phyloP scores from a whole-genome alignment of 2,797 vertebrate species.

The Trachops cirrhosus region DNA sequence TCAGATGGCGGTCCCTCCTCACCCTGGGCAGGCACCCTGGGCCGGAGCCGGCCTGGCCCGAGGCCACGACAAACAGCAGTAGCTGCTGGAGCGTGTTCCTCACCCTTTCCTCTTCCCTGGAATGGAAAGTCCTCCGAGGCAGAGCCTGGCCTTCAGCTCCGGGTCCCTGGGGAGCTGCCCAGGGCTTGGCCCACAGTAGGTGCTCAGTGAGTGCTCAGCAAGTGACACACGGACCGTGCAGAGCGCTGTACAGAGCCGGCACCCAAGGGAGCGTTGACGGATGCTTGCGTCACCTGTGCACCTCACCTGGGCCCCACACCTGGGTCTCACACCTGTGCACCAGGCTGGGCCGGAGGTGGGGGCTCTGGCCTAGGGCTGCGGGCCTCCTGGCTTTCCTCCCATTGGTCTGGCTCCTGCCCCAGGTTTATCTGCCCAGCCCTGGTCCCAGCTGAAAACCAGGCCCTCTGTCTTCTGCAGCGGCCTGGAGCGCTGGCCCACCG shows the following conservation, averaged over 20 bases:
- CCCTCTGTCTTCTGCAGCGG: background rate
- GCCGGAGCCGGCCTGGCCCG: background rate
- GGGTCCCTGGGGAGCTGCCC: background rate
- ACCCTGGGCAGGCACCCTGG: rapidly evolving
- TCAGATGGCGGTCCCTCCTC: too few relatives aligned
- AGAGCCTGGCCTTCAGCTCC: background rate
- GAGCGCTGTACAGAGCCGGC: rapidly evolving
- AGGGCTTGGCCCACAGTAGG: background rate
- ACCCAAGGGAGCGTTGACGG: background rate
- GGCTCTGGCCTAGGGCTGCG: background rate
- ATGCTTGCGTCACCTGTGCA: rapidly evolving
- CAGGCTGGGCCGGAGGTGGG: background rate
- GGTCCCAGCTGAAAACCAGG: background rate
- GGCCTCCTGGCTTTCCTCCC: background rate
- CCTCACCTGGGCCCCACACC: rapidly evolving
- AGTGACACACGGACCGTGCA: rapidly evolving
- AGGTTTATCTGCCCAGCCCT: too few relatives aligned
- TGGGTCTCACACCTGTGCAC: rapidly evolving
- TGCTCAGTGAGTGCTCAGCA: background rate
- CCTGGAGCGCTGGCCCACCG: rapidly evolving
- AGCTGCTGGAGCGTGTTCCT: background rate
- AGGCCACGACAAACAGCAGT: rapidly evolving
- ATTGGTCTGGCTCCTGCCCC: background rate
- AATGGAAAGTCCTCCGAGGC: background rate
- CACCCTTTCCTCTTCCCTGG: background rate